A percentile compares a stretch with the other conserved stretches of the same genome.
Conservation (phyloP, 2,888 invertebrate genomes). For the Tiliacea citrago region DNA sequence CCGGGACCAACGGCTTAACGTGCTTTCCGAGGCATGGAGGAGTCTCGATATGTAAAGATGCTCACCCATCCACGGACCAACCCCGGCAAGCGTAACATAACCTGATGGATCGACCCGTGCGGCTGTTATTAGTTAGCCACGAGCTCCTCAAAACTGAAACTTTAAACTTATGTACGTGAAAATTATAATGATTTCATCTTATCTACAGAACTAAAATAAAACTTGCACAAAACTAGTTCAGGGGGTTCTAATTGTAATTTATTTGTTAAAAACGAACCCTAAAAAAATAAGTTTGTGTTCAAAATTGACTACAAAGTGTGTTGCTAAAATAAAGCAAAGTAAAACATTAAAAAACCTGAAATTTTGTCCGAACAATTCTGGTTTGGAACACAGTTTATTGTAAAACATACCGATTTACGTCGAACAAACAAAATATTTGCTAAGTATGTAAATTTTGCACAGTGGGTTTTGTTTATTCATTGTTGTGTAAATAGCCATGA, state of each 20-base stretch:
- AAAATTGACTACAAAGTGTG: not conserved
- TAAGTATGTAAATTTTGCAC: slow-evolving; percentile 41
- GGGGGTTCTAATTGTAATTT: not conserved
- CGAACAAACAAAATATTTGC: slow-evolving; percentile 46
- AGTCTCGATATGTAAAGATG: no score
- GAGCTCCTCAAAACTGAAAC: no score
- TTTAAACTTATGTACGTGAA: not conserved
- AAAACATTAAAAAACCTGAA: slow-evolving; percentile 7
- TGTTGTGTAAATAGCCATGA: slow-evolving; percentile 20
- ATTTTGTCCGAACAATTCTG: slow-evolving; percentile 16
- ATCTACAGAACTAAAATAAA: not conserved
- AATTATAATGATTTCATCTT: not conserved
- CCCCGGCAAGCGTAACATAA: no score
- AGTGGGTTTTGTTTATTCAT: slow-evolving; percentile 16
- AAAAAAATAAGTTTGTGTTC: not conserved
- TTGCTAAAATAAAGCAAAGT: slow-evolving; percentile 9
- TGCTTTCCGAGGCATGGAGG: no score
- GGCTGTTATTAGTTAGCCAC: no score
- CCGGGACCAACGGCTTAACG: no score
- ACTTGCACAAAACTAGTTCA: not conserved
- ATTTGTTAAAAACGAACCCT: not conserved
- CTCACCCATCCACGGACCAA: no score
- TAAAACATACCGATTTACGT: slow-evolving; percentile 36
- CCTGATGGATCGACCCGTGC: no score
- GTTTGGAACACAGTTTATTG: slow-evolving; percentile 35